Evolutionary conservation across 1,140 invertebrate genomes (phyloP).

Genomic region (Augochlora pura): DNA sequence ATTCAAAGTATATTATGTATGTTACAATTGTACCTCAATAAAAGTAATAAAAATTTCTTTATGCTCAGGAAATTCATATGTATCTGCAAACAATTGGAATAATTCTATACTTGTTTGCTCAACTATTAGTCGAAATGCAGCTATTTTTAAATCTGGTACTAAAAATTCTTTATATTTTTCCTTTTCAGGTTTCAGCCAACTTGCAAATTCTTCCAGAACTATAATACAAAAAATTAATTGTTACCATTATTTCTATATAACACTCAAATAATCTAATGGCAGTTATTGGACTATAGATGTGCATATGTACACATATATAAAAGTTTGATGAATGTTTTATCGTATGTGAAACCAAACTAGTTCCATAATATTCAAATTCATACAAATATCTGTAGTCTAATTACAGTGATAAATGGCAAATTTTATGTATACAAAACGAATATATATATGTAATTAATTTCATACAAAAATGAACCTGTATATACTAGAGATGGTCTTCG

Average conservation of each 20-base stretch:
- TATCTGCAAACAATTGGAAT: conserved; percentile 79
- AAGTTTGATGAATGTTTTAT: too few species aligned
- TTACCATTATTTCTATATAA: background rate
- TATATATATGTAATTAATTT: conserved; percentile 27
- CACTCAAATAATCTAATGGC: background rate
- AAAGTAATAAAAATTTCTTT: conserved; percentile 80
- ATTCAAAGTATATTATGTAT: background rate
- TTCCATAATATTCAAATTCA: too few species aligned
- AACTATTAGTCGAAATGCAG: conserved; percentile 82
- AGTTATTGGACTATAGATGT: too few species aligned
- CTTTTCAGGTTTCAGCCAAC: conserved; percentile 75
- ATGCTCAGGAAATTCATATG: conserved; percentile 81
- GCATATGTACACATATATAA: too few species aligned
- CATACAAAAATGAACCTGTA: conserved; percentile 71
- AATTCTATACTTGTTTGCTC: conserved; percentile 80
- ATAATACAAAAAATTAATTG: conserved; percentile 24
- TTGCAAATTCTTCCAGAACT: conserved; percentile 83
- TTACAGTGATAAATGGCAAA: background rate
- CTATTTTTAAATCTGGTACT: conserved; percentile 81
- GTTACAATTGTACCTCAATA: conserved; percentile 70
- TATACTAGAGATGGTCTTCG: conserved; percentile 80
- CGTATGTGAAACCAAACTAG: too few species aligned
- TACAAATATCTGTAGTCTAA: too few species aligned
- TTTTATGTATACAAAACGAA: background rate
- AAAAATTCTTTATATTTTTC: conserved; percentile 74